Conservation (phyloP, 2,797 vertebrate species). For the Silurus aristotelis region DNA sequence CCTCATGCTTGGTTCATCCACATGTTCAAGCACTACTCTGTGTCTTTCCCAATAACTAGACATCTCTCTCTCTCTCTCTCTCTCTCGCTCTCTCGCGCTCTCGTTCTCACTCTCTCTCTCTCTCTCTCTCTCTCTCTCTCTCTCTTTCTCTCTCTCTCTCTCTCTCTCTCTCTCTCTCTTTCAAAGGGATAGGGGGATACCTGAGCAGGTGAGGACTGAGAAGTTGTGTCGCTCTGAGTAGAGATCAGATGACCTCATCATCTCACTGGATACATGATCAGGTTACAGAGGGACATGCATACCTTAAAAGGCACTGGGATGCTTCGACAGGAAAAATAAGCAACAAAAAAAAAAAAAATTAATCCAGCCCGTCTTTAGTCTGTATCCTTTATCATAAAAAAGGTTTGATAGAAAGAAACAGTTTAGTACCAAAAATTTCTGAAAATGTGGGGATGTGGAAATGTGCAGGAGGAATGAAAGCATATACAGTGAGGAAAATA, state of each 20-base stretch:
- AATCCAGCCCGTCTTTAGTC: too few relatives aligned
- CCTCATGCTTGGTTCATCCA: conserved; percentile 29
- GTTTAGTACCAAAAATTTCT: background rate
- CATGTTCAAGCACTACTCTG: conserved; percentile 22
- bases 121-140: conserved; percentile 21
- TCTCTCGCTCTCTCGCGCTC: conserved; percentile 24
- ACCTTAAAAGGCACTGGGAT: conserved; percentile 10
- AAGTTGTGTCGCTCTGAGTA: conserved; percentile 50
- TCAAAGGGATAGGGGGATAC: conserved; percentile 62
- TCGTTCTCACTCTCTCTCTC: conserved; percentile 32
- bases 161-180: conserved; percentile 26
- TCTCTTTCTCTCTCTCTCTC: conserved; percentile 32
- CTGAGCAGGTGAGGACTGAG: conserved; percentile 65
- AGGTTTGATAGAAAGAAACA: too few relatives aligned
- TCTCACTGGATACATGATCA: conserved; percentile 59
- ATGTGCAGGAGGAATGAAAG: background rate
- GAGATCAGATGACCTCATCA: conserved; percentile 65
- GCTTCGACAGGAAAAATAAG: background rate
- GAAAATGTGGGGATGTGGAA: background rate
- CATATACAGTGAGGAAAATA: background rate
- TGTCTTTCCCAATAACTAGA: conserved; percentile 32
- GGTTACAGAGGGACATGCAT: conserved; percentile 60
- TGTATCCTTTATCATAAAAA: background rate
- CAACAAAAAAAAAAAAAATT: too few relatives aligned
- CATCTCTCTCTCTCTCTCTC: background rate